These are phyloP conservation scores for Callyntrura guangdongensis DNA, from an alignment of 2,888 invertebrate genomes.

Conservation along the genomic window DNA sequence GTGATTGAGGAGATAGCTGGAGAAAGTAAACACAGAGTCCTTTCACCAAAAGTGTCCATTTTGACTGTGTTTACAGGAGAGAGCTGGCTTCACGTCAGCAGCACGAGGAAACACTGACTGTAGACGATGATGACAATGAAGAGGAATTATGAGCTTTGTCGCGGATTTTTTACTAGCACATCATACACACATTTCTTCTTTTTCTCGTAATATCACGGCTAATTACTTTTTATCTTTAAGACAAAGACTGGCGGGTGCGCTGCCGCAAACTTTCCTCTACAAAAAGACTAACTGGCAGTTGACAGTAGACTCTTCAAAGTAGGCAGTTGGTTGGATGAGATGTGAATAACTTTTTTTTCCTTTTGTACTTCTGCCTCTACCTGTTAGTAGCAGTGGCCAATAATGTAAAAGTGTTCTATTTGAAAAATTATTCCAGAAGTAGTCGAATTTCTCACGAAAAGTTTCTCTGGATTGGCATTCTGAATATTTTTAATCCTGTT, in stretches of 20 bases:
- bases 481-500: constrained; percentile 39
- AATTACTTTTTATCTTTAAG: not conserved
- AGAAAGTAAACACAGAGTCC: constrained; percentile 80
- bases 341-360: not conserved
- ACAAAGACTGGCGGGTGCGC: not conserved
- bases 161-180: constrained; percentile 40
- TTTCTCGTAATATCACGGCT: constrained; percentile 27
- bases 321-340: not conserved
- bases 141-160: constrained; percentile 50
- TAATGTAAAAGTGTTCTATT: not conserved
- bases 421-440: not conserved
- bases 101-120: constrained; percentile 63
- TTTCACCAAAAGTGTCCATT: constrained; percentile 78
- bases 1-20: constrained; percentile 77
- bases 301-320: not conserved
- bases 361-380: constrained; percentile 25
- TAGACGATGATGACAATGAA: constrained; percentile 44
- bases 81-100: constrained; percentile 72
- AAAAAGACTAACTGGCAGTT: not conserved
- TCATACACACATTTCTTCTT: constrained; percentile 56
- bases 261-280: not conserved
- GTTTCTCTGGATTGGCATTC: constrained; percentile 55
- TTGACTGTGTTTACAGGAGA: constrained; percentile 70
- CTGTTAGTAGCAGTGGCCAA: not conserved
- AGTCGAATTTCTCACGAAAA: constrained; percentile 65